Evolutionary conservation across 2,888 invertebrate species (phyloP).

Genomic region (Pterostichus niger): DNA sequence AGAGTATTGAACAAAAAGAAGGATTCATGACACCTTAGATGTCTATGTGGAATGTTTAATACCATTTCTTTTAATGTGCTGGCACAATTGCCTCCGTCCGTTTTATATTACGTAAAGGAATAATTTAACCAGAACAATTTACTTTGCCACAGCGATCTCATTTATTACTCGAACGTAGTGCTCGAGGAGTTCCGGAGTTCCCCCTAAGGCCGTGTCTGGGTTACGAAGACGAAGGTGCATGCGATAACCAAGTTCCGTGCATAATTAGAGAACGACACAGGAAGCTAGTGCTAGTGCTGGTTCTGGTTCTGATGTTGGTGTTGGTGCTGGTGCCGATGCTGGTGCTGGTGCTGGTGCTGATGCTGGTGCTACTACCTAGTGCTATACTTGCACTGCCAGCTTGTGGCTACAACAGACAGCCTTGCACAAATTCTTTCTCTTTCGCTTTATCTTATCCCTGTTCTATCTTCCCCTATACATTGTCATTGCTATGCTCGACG

Average conservation of each 20-base stretch:
- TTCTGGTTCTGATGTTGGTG: too few relatives aligned
- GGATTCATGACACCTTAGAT: not conserved
- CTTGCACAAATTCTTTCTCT: not conserved
- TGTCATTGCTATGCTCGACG: slow-evolving; percentile 6
- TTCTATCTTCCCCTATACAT: slow-evolving; percentile 15
- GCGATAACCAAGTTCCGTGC: slow-evolving; percentile 62
- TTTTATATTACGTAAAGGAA: slow-evolving; percentile 54
- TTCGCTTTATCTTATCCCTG: slow-evolving; percentile 9
- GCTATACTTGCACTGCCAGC: not conserved
- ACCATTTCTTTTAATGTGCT: slow-evolving; percentile 35
- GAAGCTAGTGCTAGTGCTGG: not conserved
- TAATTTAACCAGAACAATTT: slow-evolving; percentile 51
- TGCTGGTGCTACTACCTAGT: too few relatives aligned
- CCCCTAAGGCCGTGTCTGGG: slow-evolving; percentile 51
- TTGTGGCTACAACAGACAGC: not conserved
- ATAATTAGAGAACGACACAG: slow-evolving; percentile 58
- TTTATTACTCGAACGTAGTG: slow-evolving; percentile 48
- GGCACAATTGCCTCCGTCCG: slow-evolving; percentile 46
- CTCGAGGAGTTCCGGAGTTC: slow-evolving; percentile 34
- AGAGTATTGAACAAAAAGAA: not conserved
- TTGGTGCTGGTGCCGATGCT: too few relatives aligned
- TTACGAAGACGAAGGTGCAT: slow-evolving; percentile 58
- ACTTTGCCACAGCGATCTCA: slow-evolving; percentile 53
- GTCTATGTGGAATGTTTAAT: too few relatives aligned
- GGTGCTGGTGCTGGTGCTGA: too few relatives aligned